These are phyloP conservation scores for Ophonus ardosiacus DNA, from an alignment of 2,888 invertebrate species.

Conservation along the genomic window DNA sequence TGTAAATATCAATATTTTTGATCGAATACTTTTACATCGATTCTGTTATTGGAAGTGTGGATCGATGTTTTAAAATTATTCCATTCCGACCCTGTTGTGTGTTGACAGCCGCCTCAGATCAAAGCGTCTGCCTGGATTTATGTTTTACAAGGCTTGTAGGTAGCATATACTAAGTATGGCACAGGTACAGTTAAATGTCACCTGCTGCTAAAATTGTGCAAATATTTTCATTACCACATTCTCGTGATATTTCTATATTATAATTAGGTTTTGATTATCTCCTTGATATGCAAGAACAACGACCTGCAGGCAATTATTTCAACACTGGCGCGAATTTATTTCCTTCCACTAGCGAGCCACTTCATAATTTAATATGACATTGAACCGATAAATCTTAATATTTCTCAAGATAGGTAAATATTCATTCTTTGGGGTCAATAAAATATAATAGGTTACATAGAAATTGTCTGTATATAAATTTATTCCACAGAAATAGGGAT, in stretches of 20 bases:
- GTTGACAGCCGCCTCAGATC: slow-evolving; percentile 51
- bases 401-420: not conserved
- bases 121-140: slow-evolving; percentile 54
- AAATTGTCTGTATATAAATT: too few species aligned
- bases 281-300: not conserved
- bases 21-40: too few species aligned
- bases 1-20: too few species aligned
- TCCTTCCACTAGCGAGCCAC: not conserved
- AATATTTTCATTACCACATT: slow-evolving; percentile 54
- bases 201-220: slow-evolving; percentile 37
- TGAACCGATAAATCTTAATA: not conserved
- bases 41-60: too few species aligned
- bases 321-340: not conserved
- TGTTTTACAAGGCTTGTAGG: slow-evolving; percentile 45
- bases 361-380: not conserved
- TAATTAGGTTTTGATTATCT: slow-evolving; percentile 33
- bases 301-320: not conserved
- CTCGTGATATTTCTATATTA: slow-evolving; percentile 27
- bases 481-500: too few species aligned
- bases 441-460: not conserved
- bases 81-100: slow-evolving; percentile 13
- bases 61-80: not conserved
- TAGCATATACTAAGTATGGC: slow-evolving; percentile 38
- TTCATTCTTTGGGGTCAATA: not conserved
- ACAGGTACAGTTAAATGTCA: slow-evolving; percentile 46